Conservation (phyloP, 2,888 invertebrate species). For the Strigamia maritima region DNA sequence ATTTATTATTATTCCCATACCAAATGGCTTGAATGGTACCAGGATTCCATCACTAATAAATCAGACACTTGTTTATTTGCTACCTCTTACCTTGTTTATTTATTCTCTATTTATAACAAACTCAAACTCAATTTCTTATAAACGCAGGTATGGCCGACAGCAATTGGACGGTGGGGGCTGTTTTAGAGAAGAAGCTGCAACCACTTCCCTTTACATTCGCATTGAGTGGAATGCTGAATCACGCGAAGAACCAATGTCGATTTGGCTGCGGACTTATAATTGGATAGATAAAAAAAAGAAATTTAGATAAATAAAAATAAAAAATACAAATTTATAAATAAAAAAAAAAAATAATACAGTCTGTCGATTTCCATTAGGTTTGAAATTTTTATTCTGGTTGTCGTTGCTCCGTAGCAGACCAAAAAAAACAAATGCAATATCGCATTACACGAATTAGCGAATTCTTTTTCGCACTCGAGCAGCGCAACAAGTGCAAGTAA, state of each 20-base stretch:
- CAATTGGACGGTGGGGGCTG: conserved; percentile 89
- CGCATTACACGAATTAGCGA: neutral
- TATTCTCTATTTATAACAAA: neutral
- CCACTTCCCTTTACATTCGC: conserved; percentile 92
- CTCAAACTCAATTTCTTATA: conserved; percentile 7
- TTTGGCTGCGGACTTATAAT: conserved; percentile 93
- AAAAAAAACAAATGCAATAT: neutral
- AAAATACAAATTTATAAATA: neutral
- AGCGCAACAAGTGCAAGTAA: conserved; percentile 1
- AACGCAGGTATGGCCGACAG: conserved; percentile 81
- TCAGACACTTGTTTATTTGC: too few relatives aligned
- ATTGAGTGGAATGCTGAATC: conserved; percentile 87
- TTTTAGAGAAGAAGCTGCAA: conserved; percentile 87
- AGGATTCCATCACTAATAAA: too few relatives aligned
- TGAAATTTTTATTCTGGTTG: conserved; percentile 15
- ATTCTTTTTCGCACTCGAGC: neutral
- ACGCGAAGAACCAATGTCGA: conserved; percentile 85
- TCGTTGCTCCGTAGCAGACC: neutral
- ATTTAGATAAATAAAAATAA: neutral
- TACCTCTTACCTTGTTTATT: too few relatives aligned
- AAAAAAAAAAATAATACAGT: too few relatives aligned
- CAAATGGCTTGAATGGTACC: too few relatives aligned
- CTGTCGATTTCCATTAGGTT: neutral
- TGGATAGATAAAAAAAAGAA: conserved; percentile 58
- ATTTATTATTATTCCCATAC: too few relatives aligned